Conservation (phyloP, 2,113 vertebrate genomes). For the Indicator indicator region DNA sequence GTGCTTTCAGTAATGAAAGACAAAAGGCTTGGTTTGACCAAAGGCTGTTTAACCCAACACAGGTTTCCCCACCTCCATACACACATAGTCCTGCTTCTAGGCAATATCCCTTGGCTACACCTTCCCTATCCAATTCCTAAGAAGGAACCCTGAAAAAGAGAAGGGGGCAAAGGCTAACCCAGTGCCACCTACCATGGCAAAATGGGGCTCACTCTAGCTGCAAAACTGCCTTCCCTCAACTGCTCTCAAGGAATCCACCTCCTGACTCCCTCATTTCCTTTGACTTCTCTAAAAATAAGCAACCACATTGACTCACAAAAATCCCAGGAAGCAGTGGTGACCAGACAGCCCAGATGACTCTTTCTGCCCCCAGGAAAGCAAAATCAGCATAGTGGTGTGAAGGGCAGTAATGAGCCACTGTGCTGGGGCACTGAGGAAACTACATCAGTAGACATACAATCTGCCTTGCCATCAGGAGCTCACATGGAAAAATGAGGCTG, state of each 20-base stretch:
- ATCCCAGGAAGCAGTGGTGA: background rate
- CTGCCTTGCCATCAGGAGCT: background rate
- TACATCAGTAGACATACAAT: background rate
- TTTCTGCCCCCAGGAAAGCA: background rate
- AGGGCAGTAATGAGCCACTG: background rate
- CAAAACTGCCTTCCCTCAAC: background rate
- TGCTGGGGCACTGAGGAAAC: background rate
- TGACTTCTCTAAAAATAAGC: background rate
- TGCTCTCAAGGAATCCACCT: background rate
- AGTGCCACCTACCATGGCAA: background rate
- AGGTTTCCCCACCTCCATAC: background rate
- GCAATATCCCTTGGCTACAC: background rate
- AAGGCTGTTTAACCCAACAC: background rate
- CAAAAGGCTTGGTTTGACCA: background rate
- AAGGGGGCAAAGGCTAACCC: background rate
- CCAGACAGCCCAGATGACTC: background rate
- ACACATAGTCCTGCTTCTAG: background rate
- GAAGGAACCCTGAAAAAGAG: background rate
- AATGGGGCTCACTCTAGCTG: background rate
- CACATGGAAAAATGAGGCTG: background rate
- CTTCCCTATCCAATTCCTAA: background rate
- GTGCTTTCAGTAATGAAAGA: background rate
- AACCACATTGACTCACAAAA: background rate
- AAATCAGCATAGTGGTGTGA: background rate
- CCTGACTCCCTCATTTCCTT: background rate